Evolutionary conservation across 2,888 invertebrate species (phyloP).

Genomic region (Lycocerus yunnanus): DNA sequence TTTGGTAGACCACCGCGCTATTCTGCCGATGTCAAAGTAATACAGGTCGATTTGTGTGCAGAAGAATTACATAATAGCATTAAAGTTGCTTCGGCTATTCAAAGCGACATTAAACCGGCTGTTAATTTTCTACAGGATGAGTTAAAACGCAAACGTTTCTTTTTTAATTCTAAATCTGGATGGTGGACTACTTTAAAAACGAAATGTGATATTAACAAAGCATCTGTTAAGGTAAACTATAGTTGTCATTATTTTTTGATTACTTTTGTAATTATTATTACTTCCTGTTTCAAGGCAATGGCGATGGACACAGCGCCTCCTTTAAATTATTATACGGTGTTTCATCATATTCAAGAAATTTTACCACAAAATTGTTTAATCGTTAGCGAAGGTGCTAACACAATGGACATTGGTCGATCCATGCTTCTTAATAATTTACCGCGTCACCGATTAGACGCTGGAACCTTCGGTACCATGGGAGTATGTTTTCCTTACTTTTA

Average conservation of each 20-base stretch:
- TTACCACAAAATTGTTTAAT: slow-evolving; percentile 86
- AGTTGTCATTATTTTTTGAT: not conserved
- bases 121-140: slow-evolving; percentile 65
- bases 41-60: slow-evolving; percentile 87
- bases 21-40: slow-evolving; percentile 79
- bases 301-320: slow-evolving; percentile 73
- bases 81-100: slow-evolving; percentile 76
- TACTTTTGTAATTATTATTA: slow-evolving; percentile 6
- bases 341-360: slow-evolving; percentile 76
- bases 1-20: slow-evolving; percentile 91
- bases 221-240: slow-evolving; percentile 66
- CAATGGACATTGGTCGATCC: slow-evolving; percentile 96
- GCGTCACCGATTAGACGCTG: slow-evolving; percentile 90
- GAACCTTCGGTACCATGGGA: slow-evolving; percentile 97
- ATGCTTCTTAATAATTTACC: slow-evolving; percentile 84
- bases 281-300: slow-evolving; percentile 61
- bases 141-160: slow-evolving; percentile 64
- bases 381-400: slow-evolving; percentile 97
- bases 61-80: slow-evolving; percentile 95
- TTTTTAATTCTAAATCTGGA: slow-evolving; percentile 59
- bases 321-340: slow-evolving; percentile 92
- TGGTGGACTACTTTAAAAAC: slow-evolving; percentile 80
- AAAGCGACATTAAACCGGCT: slow-evolving; percentile 82
- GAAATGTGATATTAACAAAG: slow-evolving; percentile 75
- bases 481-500: slow-evolving; percentile 54